phyloP scores from a whole-genome alignment of 2,888 invertebrate species.

The Drosophila limbata region DNA sequence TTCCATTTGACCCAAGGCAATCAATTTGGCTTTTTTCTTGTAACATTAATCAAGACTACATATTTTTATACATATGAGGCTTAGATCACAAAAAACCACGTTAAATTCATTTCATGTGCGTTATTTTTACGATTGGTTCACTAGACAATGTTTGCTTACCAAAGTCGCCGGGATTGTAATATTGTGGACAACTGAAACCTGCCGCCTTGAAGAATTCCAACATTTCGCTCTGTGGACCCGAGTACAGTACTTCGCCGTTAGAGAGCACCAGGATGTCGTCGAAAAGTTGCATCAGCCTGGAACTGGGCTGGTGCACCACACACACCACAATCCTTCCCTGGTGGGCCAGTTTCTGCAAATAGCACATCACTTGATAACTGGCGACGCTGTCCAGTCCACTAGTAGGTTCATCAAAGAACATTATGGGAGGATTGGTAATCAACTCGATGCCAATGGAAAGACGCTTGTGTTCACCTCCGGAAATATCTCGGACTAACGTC shows the following conservation, averaged over 20 bases:
- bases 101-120: no score
- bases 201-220: slow-evolving; percentile 90
- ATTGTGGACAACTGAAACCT: slow-evolving; percentile 91
- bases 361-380: slow-evolving; percentile 91
- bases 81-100: no score
- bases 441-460: slow-evolving; percentile 95
- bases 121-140: no score
- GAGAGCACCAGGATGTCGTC: slow-evolving; percentile 94
- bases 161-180: slow-evolving; percentile 96
- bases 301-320: slow-evolving; percentile 96
- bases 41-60: no score
- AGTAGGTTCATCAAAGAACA: slow-evolving; percentile 98
- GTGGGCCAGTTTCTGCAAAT: slow-evolving; percentile 91
- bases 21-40: no score
- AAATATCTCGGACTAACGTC: slow-evolving; percentile 90
- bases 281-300: slow-evolving; percentile 93
- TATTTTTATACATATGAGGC: no score
- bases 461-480: slow-evolving; percentile 95
- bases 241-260: slow-evolving; percentile 91
- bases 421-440: slow-evolving; percentile 95
- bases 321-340: slow-evolving; percentile 94
- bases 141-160: no score
- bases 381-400: slow-evolving; percentile 93
- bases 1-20: no score
- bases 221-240: slow-evolving; percentile 91